Evolutionary conservation across 2,888 invertebrate species (phyloP).

Genomic region (Cephus pygmeus): DNA sequence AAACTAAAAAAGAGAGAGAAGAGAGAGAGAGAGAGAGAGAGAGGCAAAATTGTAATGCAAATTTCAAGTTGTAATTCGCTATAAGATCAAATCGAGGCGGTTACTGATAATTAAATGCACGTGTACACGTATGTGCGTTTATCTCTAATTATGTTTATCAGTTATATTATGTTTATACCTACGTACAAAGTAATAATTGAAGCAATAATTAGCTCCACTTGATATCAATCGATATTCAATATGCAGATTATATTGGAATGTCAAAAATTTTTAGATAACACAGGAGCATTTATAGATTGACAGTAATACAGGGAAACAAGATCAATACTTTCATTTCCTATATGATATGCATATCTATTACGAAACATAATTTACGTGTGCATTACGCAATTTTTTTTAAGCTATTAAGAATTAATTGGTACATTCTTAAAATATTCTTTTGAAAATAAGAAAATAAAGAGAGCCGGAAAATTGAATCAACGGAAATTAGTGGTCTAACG

Average conservation of each 20-base stretch:
- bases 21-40: not conserved
- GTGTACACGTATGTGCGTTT: not conserved
- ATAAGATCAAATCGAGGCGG: not conserved
- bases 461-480: not conserved
- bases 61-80: not conserved
- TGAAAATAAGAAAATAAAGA: not conserved
- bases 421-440: too few species aligned
- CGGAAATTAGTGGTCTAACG: not conserved
- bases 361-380: not conserved
- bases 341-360: not conserved
- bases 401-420: too few species aligned
- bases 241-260: not conserved
- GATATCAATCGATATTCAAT: not conserved
- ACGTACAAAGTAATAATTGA: not conserved
- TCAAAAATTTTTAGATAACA: not conserved
- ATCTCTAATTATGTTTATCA: not conserved
- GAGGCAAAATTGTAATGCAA: not conserved
- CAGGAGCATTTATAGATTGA: not conserved
- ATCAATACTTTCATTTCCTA: not conserved
- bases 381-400: too few species aligned
- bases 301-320: not conserved
- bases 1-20: not conserved
- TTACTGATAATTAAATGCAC: not conserved
- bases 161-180: not conserved
- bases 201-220: not conserved